Evolutionary conservation across 2,888 invertebrate species (phyloP), one percentile per base, ranked within the genome.

Genomic region (Esperia sulphurella): DNA sequence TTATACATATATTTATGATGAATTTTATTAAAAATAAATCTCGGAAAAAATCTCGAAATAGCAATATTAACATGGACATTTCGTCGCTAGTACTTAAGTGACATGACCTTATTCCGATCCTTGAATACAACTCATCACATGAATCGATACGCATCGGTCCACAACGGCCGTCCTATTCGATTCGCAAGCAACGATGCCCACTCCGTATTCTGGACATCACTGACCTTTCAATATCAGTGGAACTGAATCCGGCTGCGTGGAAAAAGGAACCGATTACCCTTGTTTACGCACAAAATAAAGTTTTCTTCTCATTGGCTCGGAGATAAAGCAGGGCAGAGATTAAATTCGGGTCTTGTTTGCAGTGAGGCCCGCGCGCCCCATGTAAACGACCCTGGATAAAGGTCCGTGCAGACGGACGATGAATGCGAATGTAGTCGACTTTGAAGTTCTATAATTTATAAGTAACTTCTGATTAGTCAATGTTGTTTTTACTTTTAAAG

Each of bases 271-370:
- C 76, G 75, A 82, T 82, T 81, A 80, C 74, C 78, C 78, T 73
- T 86, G 83, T 87, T 85, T 85, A 81, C 86, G 73, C 71, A 80
- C 77, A 78, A 79, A 85, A 85, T 83, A 83, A 84, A 86, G 81
- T 84, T 86, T 85, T 82, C 80, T 80, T 83, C 79, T 79, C 83
- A 82, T 80, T 83, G 81, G 72, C 67, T 71, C 58, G 57, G 58
- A 79, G 76, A 83, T 83, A 83, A 83, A 83, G 76, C 73, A 70
- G 69, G 65, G 71, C 74, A 79, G 71, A 82, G 84, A 87, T 87
- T 88, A 85, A 85, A 86, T 81, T 77, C 75, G 73, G 75, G 65
- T 68, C 72, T 72, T 87, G 77, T 87, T 86, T 87, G 79, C 79
- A 59, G 61, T 68, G 59, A 67, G 71, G 63, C 68, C 74, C 68